Base-by-base conservation (phyloP, 1,140 invertebrate species). In the Caenorhabditis brenneri region DNA sequence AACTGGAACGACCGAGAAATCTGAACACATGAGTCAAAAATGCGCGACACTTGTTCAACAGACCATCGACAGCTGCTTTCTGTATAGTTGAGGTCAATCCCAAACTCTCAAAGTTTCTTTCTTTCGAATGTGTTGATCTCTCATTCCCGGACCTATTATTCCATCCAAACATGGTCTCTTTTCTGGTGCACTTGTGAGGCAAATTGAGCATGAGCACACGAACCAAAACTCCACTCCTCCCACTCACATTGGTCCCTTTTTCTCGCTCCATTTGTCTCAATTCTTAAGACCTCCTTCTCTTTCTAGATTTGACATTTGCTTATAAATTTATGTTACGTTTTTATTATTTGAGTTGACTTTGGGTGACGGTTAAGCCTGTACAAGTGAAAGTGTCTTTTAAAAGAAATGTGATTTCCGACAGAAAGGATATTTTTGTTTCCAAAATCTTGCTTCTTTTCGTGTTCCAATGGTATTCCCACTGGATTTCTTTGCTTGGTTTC, bases 241-340 rank as follows among this genome's bases (percentile, higher is more conserved):
- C 65, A 46, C 65, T 74, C 36, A n/a, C 36, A 42, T 42, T 65
- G 33, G 65, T 29, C 65, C 19, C 58, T 36, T 65, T 65, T n/a
- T 65, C 58, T 74, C 65, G 65, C 65, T 74, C 65, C 65, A 74
- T 74, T 74, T 74, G 65, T 74, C 65, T 74, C 65, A 74, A 74
- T 74, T 74, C 65, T 42, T 74, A 27, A 24, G 29, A 15, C 58
- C 6, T n/a, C 19, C 2, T n/a, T 27, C 53, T 27, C 22, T 74
- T 19, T n/a, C 22, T 19, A 33, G 24, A 39, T 42, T 31, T 42
- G 65, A 74, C 65, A 24, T 42, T 74, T 42, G n/a, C 53, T 29
- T n/a, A n/a, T 74, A 42, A n/a, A n/a, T 27, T 46, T 42, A 46
- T 22, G 42, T 65, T 65, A 33, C 58, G 58, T 33, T 65, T 65